Evolutionary conservation across 2,888 invertebrate genomes (phyloP).

Genomic region (Torymus texanus): DNA sequence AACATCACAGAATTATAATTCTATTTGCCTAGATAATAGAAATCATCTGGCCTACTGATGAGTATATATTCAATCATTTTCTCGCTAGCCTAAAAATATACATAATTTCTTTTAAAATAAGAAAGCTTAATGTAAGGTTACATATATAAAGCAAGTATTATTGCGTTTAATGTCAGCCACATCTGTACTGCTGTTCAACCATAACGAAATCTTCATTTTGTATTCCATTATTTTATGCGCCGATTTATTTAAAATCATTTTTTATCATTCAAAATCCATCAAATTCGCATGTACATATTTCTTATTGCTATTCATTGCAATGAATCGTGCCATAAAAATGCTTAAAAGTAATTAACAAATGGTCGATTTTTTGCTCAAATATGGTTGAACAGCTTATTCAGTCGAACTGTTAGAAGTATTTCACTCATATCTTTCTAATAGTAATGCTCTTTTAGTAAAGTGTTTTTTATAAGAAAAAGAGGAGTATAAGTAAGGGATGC

Average conservation of each 20-base stretch:
- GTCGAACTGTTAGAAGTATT: slow-evolving; percentile 51
- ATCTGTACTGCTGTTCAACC: slow-evolving; percentile 51
- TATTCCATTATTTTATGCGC: slow-evolving; percentile 9
- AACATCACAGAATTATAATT: slow-evolving; percentile 27
- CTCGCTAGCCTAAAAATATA: slow-evolving; percentile 43
- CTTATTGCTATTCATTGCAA: slow-evolving; percentile 39
- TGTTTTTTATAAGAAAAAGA: slow-evolving; percentile 43
- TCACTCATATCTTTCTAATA: slow-evolving; percentile 41
- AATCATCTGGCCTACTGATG: slow-evolving; percentile 54
- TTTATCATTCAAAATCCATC: slow-evolving; percentile 18
- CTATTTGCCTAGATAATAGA: slow-evolving; percentile 44
- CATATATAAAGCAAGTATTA: slow-evolving; percentile 50
- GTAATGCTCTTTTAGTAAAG: slow-evolving; percentile 38
- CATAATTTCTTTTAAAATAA: slow-evolving; percentile 31
- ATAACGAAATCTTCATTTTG: slow-evolving; percentile 18
- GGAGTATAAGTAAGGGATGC: slow-evolving; percentile 16
- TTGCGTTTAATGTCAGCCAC: slow-evolving; percentile 39
- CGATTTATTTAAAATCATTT: slow-evolving; percentile 13
- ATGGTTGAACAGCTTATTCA: slow-evolving; percentile 43
- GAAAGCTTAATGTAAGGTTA: slow-evolving; percentile 26
- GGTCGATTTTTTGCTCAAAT: slow-evolving; percentile 39
- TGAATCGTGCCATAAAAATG: slow-evolving; percentile 52
- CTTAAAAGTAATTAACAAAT: slow-evolving; percentile 30
- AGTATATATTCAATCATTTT: slow-evolving; percentile 36
- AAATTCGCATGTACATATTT: slow-evolving; percentile 34